phyloP scores from a whole-genome alignment of 2,888 invertebrate species.

The Drosophila emarginata region DNA sequence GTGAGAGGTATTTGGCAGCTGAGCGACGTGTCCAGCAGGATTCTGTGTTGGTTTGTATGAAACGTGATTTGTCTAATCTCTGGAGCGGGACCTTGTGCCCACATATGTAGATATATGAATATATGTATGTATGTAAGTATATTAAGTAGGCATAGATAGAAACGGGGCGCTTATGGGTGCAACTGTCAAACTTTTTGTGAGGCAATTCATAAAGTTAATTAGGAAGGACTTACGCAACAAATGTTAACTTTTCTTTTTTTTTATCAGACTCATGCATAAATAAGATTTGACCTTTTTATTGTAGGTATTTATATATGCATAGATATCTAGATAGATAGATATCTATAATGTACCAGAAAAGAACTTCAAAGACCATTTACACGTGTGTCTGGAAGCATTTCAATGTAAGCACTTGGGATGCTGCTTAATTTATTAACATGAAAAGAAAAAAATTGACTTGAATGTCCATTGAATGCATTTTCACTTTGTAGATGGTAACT shows the following conservation, averaged over 20 bases:
- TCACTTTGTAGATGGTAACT: slow-evolving; percentile 43
- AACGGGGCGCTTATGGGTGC: slow-evolving; percentile 12
- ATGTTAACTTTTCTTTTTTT: slow-evolving; percentile 20
- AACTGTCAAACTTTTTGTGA: slow-evolving; percentile 49
- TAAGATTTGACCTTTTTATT: slow-evolving; percentile 43
- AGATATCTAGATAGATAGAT: background rate
- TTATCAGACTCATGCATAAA: slow-evolving; percentile 29
- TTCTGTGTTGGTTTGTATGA: slow-evolving; percentile 18
- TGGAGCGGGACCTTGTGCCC: slow-evolving; percentile 31
- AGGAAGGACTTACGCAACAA: slow-evolving; percentile 33
- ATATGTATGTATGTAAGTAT: slow-evolving; percentile 1
- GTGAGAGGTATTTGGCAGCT: background rate
- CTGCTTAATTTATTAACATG: slow-evolving; percentile 25
- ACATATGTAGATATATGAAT: slow-evolving; percentile 1
- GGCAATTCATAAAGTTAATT: slow-evolving; percentile 48
- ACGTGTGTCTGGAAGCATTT: slow-evolving; percentile 18
- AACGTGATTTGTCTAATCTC: slow-evolving; percentile 58
- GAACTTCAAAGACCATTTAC: slow-evolving; percentile 37
- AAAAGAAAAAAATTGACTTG: slow-evolving; percentile 33
- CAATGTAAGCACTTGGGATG: slow-evolving; percentile 11
- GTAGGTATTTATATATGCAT: background rate
- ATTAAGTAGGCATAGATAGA: background rate
- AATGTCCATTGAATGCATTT: slow-evolving; percentile 24
- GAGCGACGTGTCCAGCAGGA: slow-evolving; percentile 44
- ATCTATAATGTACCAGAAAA: slow-evolving; percentile 38